Evolutionary conservation across 2,113 vertebrate species (phyloP).

Genomic region (Toxotes chatareus): DNA sequence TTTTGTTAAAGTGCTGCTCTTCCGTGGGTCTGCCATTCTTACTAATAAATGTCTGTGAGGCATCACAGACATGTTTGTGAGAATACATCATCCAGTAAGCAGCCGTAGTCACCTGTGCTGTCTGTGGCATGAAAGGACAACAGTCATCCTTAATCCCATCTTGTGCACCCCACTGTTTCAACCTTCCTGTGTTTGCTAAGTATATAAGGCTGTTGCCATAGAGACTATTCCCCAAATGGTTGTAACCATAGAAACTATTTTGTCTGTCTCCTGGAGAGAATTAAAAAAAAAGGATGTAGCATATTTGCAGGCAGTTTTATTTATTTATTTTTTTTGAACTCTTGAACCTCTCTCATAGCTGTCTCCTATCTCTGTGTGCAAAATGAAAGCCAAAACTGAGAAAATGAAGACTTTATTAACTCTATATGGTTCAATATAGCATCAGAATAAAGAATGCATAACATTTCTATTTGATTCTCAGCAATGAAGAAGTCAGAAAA

Average conservation of each 20-base stretch:
- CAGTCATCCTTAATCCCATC: conserved; percentile 27
- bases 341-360: conserved; percentile 57
- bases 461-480: background rate
- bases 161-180: conserved; percentile 20
- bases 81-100: conserved; percentile 1
- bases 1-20: conserved; percentile 33
- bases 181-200: conserved; percentile 45
- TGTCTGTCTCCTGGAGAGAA: conserved; percentile 38
- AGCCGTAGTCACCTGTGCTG: conserved; percentile 10
- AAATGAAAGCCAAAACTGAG: conserved; percentile 21
- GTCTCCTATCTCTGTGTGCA: conserved; percentile 2
- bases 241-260: conserved; percentile 79
- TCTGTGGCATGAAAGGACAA: conserved; percentile 23
- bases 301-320: conserved; percentile 17
- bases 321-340: conserved; percentile 46
- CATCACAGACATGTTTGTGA: conserved; percentile 5
- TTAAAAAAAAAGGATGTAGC: conserved; percentile 7
- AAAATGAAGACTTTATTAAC: background rate
- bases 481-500: background rate
- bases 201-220: conserved; percentile 74
- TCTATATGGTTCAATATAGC: conserved; percentile 13
- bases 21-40: background rate
- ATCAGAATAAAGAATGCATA: background rate
- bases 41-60: conserved; percentile 3
- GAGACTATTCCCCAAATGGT: conserved; percentile 68